A percentile compares a stretch with the other conserved stretches of the same genome.
phyloP scores from a whole-genome alignment of 2,888 invertebrate genomes.

The Leptinotarsa rubiginosa region DNA sequence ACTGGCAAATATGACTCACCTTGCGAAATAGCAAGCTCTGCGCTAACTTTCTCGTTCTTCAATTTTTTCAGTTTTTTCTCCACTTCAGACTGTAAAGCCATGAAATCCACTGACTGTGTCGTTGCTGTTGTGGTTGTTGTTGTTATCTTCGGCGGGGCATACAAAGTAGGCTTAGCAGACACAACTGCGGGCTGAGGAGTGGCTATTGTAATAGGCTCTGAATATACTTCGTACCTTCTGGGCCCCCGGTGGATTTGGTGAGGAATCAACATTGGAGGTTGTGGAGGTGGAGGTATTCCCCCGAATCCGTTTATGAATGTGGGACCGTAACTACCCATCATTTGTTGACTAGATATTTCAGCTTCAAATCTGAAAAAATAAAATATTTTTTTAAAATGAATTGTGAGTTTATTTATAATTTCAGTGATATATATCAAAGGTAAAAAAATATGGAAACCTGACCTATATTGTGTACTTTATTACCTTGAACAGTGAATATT shows the following conservation, averaged over 20 bases:
- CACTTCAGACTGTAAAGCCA: conserved; percentile 70
- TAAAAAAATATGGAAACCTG: not conserved
- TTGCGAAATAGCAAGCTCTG: conserved; percentile 75
- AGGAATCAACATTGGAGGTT: conserved; percentile 77
- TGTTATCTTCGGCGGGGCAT: conserved; percentile 68
- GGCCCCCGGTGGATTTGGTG: conserved; percentile 70
- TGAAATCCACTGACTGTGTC: conserved; percentile 66
- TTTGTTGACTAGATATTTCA: conserved; percentile 81
- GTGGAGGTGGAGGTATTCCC: conserved; percentile 76
- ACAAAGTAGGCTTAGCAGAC: conserved; percentile 78
- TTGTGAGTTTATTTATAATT: not conserved
- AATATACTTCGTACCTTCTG: conserved; percentile 62
- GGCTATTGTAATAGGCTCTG: conserved; percentile 59
- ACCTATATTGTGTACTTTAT: no score
- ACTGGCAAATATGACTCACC: conserved; percentile 56
- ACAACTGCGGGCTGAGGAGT: conserved; percentile 73
- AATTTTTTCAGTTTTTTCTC: conserved; percentile 73
- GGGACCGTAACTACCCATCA: conserved; percentile 76
- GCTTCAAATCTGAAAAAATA: conserved; percentile 79
- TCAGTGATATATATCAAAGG: not conserved
- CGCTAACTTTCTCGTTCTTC: conserved; percentile 76
- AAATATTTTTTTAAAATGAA: no score
- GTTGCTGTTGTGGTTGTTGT: conserved; percentile 57
- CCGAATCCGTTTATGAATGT: conserved; percentile 66
- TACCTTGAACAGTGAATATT: no score